Percentiles rank a stretch among this genome's conserved stretches.
These are phyloP conservation scores for Nebria brevicollis DNA, from an alignment of 2,888 invertebrate genomes.

Conservation along the genomic window DNA sequence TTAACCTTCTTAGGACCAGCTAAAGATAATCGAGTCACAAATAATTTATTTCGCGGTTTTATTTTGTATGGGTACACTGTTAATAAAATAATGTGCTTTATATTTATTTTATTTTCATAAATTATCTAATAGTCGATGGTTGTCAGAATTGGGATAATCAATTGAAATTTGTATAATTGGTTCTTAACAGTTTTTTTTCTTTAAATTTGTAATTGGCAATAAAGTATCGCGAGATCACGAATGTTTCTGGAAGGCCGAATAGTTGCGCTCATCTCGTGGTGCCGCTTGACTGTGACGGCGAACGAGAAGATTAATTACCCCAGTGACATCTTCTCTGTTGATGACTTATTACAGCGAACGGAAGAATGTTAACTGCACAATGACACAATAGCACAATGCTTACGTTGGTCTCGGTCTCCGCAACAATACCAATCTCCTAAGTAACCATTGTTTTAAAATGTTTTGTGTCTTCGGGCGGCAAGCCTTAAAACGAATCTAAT, in stretches of 20 bases:
- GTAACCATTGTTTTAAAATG: conserved; percentile 58
- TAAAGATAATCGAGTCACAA: too few species aligned
- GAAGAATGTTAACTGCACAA: conserved; percentile 55
- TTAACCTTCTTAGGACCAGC: too few species aligned
- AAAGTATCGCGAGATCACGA: too few species aligned
- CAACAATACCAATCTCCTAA: conserved; percentile 56
- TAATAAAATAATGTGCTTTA: too few species aligned
- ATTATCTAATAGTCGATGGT: too few species aligned
- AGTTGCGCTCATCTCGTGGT: neutral
- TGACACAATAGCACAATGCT: conserved; percentile 52
- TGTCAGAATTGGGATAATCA: too few species aligned
- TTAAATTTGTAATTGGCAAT: too few species aligned
- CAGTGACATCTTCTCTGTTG: conserved; percentile 59
- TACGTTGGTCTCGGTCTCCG: conserved; percentile 49
- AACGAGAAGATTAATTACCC: conserved; percentile 60
- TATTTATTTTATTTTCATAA: too few species aligned
- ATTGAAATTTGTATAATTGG: too few species aligned
- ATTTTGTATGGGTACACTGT: too few species aligned
- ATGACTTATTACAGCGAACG: conserved; percentile 59
- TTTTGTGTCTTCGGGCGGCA: conserved; percentile 52
- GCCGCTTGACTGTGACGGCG: conserved; percentile 5
- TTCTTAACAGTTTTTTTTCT: too few species aligned
- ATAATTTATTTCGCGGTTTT: too few species aligned
- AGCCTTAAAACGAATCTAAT: conserved; percentile 56
- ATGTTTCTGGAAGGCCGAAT: neutral